phyloP scores from a whole-genome alignment of 1,140 invertebrate species.

The Sarcophaga bullata region DNA sequence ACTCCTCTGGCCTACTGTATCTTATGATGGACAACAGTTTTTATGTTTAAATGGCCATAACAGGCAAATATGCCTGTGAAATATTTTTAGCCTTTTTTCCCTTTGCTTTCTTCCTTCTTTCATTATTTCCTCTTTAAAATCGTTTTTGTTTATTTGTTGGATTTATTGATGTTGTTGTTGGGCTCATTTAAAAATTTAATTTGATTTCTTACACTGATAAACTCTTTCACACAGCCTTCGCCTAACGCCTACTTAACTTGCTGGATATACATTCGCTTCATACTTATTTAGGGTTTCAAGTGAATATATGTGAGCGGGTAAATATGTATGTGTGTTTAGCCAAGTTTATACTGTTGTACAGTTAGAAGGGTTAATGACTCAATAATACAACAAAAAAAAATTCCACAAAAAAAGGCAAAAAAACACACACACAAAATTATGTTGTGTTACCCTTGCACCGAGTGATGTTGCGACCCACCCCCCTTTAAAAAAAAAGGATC shows the following conservation, averaged over 20 bases:
- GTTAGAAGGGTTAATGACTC: conserved; percentile 34
- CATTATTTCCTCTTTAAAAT: too few relatives aligned
- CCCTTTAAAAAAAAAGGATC: too few relatives aligned
- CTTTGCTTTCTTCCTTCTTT: neutral
- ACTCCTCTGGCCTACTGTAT: neutral
- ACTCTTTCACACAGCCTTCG: neutral
- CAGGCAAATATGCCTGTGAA: neutral
- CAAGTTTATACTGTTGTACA: neutral
- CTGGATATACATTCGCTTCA: neutral
- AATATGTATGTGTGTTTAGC: too few relatives aligned
- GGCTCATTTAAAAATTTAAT: conserved; percentile 41
- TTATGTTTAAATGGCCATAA: neutral
- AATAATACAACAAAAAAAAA: neutral
- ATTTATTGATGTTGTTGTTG: conserved; percentile 25
- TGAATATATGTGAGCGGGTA: too few relatives aligned
- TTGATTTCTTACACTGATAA: conserved; percentile 40
- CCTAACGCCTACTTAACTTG: conserved; percentile 32
- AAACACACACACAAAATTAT: neutral
- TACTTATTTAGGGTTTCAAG: neutral
- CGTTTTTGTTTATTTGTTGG: neutral
- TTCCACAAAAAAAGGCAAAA: conserved; percentile 9
- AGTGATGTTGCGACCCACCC: neutral
- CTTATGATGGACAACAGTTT: neutral
- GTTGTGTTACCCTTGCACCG: neutral
- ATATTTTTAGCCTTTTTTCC: neutral